Evolutionary conservation across 2,113 vertebrate genomes (phyloP), one percentile per base, ranked within the genome.

Genomic region (Pelobates fuscus): DNA sequence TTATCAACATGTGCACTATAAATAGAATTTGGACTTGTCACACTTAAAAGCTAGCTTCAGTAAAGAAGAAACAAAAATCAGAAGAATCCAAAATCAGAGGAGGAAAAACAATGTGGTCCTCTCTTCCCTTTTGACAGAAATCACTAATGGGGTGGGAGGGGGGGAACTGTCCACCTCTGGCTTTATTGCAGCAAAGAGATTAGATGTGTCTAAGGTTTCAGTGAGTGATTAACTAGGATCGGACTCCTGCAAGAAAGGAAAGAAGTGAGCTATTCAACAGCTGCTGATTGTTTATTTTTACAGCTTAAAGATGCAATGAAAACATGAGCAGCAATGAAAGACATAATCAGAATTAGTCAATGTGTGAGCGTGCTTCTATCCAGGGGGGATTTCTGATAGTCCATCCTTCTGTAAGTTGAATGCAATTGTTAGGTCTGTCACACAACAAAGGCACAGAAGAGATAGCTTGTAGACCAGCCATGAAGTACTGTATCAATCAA

Each of bases 181-280:
- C 80, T 89, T 89, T 90, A 89, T 86, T 84, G 83, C 71, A 62
- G 64, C 54, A 87, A 77, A 81, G 84, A 82, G 84, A 81, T 88
- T 87, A 88, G 89, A 83, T 37, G 64, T 75, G 77, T 85, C 83
- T 91, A 84, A 79, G 77, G 81, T 92, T 93, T 90, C 89, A 80
- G 44, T 49, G 68, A 21, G 43, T 78, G 82, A 84, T 80, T 87
- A 80, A 84, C 85, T 84, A 78, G 63, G 80, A 80, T 78, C 66
- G 17, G 82, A 67, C 71, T 74, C 29, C 46, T 79, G 71, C 46
- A 78, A 77, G 70, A 59, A 60, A 27, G 67, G 64, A 73, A 59
- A 67, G 67, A 78, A 73, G 60, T 68, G 29, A 72, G 67, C 64
- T 76, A 52, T 75, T 49, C 46, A 71, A 82, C 82, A 86, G 81